These are phyloP conservation scores for Latrodectus elegans DNA, from an alignment of 2,888 invertebrate genomes.

Conservation along the genomic window DNA sequence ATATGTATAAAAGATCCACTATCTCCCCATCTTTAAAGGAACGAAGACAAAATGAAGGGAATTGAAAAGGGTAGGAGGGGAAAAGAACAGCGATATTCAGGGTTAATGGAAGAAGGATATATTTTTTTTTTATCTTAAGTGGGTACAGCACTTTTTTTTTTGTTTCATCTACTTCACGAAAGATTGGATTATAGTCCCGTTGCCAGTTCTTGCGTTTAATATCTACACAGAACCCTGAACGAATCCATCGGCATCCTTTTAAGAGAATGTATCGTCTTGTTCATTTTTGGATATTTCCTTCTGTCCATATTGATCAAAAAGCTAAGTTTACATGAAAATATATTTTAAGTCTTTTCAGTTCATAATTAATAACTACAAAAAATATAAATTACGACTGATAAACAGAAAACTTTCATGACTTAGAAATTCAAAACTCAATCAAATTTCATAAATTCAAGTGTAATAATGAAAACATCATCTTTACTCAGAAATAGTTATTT, in stretches of 20 bases:
- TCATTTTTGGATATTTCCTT: neutral
- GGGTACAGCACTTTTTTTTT: slow-evolving; percentile 32
- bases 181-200: slow-evolving; percentile 56
- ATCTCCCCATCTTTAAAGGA: neutral
- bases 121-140: slow-evolving; percentile 45
- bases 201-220: slow-evolving; percentile 38
- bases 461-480: too few species aligned
- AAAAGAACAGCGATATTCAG: slow-evolving; percentile 44
- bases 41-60: neutral
- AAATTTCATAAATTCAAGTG: too few species aligned
- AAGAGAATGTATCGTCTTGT: slow-evolving; percentile 2
- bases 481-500: too few species aligned
- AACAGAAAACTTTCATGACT: too few species aligned
- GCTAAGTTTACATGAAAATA: too few species aligned
- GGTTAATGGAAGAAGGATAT: slow-evolving; percentile 49
- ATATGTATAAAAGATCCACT: neutral
- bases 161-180: slow-evolving; percentile 24
- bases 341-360: too few species aligned
- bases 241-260: slow-evolving; percentile 27
- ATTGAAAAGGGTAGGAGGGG: neutral
- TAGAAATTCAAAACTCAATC: too few species aligned
- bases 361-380: too few species aligned
- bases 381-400: too few species aligned
- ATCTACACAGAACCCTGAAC: slow-evolving; percentile 9
- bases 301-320: neutral